Evolutionary conservation across 2,888 invertebrate genomes (phyloP).

Genomic region (Rhingia campestris): DNA sequence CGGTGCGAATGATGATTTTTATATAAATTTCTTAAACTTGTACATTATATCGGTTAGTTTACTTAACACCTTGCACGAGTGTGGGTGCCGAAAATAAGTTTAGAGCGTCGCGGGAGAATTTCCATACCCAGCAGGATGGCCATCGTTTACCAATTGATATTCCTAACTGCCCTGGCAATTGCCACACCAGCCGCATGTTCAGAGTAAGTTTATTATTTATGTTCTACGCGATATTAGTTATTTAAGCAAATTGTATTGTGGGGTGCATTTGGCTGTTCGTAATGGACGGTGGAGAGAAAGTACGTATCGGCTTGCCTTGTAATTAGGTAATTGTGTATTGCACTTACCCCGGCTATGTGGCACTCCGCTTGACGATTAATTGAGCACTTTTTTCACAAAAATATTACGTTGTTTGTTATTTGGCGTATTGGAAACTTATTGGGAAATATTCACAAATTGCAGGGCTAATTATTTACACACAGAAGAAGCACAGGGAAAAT

Average conservation of each 20-base stretch:
- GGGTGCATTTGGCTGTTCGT: background rate
- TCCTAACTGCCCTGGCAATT: slow-evolving; percentile 36
- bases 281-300: slow-evolving; percentile 41
- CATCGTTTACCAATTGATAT: slow-evolving; percentile 22
- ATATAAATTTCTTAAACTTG: slow-evolving; percentile 73
- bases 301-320: slow-evolving; percentile 47
- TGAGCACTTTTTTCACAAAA: slow-evolving; percentile 51
- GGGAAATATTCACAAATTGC: slow-evolving; percentile 29
- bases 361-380: slow-evolving; percentile 46
- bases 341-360: slow-evolving; percentile 60
- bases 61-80: slow-evolving; percentile 66
- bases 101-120: slow-evolving; percentile 5
- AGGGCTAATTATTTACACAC: slow-evolving; percentile 53
- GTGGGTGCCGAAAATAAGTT: slow-evolving; percentile 51
- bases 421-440: slow-evolving; percentile 32
- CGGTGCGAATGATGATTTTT: slow-evolving; percentile 32
- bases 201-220: slow-evolving; percentile 46
- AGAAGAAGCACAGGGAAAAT: slow-evolving; percentile 12
- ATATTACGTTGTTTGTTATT: slow-evolving; percentile 41
- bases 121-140: slow-evolving; percentile 33
- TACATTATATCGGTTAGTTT: slow-evolving; percentile 63
- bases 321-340: slow-evolving; percentile 52
- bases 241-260: no score
- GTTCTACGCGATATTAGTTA: no score
- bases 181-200: slow-evolving; percentile 50